These are phyloP conservation scores for Egretta garzetta DNA, from an alignment of 2,113 vertebrate genomes.

Conservation along the genomic window DNA sequence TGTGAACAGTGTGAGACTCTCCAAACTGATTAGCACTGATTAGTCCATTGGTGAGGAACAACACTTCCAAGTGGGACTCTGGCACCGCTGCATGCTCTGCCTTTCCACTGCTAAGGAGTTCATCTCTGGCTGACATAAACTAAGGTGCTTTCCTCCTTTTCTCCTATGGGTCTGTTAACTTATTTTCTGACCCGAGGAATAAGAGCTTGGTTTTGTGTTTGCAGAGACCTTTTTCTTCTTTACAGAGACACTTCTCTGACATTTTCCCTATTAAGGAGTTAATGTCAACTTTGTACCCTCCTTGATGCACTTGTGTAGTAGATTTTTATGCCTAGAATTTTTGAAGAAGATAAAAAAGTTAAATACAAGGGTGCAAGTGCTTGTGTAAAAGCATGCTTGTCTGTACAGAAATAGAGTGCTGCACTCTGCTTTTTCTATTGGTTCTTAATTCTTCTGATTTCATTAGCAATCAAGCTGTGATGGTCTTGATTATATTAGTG, in stretches of 20 bases:
- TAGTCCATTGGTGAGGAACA: background rate
- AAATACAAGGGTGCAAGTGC: background rate
- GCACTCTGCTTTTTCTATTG: background rate
- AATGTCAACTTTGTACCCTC: background rate
- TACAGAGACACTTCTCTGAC: background rate
- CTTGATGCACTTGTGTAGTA: background rate
- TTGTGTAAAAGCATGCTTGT: background rate
- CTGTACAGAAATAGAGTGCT: background rate
- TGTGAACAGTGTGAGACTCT: fast-evolving
- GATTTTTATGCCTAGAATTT: background rate
- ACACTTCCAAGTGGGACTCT: background rate
- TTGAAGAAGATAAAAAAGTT: background rate
- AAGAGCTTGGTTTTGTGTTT: background rate
- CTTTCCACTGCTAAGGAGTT: background rate
- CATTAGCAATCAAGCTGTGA: background rate
- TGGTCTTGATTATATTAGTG: background rate
- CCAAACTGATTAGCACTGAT: background rate
- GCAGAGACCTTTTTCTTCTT: background rate
- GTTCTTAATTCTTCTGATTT: constrained; percentile 1
- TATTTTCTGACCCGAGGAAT: background rate
- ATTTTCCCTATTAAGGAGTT: background rate
- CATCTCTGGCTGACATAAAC: background rate
- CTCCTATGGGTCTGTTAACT: background rate
- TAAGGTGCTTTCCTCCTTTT: background rate
- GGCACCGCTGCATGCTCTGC: background rate